These are phyloP conservation scores for Microplitis manilae DNA, from an alignment of 2,888 invertebrate species.

Conservation along the genomic window DNA sequence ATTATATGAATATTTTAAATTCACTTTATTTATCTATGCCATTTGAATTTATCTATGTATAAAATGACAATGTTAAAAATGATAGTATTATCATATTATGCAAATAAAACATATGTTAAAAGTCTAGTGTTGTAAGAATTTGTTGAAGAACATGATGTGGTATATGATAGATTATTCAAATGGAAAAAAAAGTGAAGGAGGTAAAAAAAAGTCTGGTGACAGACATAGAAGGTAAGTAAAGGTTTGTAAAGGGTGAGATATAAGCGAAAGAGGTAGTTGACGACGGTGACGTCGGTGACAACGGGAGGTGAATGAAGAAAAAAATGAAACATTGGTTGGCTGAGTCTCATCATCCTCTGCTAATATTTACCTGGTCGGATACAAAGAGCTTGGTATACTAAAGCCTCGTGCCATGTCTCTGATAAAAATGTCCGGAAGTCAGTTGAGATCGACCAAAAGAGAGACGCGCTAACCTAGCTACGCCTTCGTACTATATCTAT, in stretches of 20 bases:
- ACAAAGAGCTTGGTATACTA: constrained; percentile 58
- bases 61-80: no score
- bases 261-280: constrained; percentile 17
- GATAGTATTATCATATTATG: not conserved
- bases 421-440: constrained; percentile 60
- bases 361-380: constrained; percentile 65
- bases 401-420: constrained; percentile 48
- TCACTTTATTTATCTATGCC: no score
- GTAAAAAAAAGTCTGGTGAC: constrained; percentile 11
- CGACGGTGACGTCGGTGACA: constrained; percentile 41
- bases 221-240: constrained; percentile 18
- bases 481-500: constrained; percentile 26
- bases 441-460: constrained; percentile 41
- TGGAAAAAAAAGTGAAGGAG: not conserved
- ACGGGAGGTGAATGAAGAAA: constrained; percentile 52
- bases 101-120: not conserved
- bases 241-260: constrained; percentile 15
- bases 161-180: not conserved
- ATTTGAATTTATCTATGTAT: no score
- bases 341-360: constrained; percentile 67
- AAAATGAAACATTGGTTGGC: constrained; percentile 46
- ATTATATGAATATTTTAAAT: no score
- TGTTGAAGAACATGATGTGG: constrained; percentile 16
- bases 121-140: not conserved
- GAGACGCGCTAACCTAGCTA: constrained; percentile 20